Base-by-base conservation (phyloP, 2,888 invertebrate genomes). In the Xanthia icteritia region DNA sequence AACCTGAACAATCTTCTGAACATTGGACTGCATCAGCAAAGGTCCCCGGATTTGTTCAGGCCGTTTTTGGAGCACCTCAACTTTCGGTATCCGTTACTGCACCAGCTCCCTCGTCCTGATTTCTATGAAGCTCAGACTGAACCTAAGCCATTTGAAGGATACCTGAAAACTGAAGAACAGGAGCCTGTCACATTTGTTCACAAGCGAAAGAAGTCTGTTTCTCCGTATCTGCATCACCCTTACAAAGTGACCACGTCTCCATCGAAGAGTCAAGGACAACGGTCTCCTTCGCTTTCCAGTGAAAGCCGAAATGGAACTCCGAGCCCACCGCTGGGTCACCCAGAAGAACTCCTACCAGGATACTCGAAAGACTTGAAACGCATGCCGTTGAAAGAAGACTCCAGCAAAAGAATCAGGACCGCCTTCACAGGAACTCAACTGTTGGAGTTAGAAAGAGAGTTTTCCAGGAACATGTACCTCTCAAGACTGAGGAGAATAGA, bases 381-480 rank as follows among this genome's bases (percentile, higher is more conserved):
- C 82, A 71, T 97, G 86, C 93, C 97, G 69, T 79, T 97, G 85
- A 94, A 97, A 94, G 96, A 98, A 92, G 97, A 97, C 84, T 98
- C 98, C 1, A 98, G 98, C 89, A 99, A 99, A 93, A 97, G 99
- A 79, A 99, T 99, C 83, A 97, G 99, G 63, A 99, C 99, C 0
- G 99, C 99, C 0, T 99, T 99, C 93, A 99, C 99, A 5, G 99
- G 99, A 86, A 98, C 98, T 0, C 99, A 99, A 92, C 97, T 99
- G 0, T 94, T 99, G 73, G 98, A 99, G 90, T 94, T 99, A 76
- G 99, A 99, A 93, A 96, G 99, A 72, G 99, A 99, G 92, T 99
- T 99, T 93, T 97, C 98, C 0, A 95, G 98, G 88, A 99, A 99
- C 92, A 99, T 99, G 98, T 99, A 99, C 91, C 95, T 99, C 56